These are phyloP conservation scores for Mastomys coucha DNA, from an alignment of 2,113 vertebrate genomes.

Conservation along the genomic window DNA sequence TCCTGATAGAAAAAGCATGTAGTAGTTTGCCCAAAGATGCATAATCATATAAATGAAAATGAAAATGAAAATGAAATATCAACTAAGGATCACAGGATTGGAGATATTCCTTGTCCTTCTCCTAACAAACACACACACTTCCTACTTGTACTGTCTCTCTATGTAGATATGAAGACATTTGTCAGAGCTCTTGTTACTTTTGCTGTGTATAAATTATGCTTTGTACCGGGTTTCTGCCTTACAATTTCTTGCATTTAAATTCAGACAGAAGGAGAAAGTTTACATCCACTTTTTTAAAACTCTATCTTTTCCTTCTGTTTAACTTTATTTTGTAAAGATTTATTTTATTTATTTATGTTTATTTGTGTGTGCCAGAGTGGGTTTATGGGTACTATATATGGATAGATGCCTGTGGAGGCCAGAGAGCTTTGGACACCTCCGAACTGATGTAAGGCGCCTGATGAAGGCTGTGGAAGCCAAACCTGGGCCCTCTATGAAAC, in stretches of 20 bases:
- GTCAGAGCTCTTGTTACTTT: constrained; percentile 76
- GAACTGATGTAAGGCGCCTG: neutral
- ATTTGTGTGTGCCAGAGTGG: neutral
- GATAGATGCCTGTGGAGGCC: neutral
- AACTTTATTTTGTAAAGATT: neutral
- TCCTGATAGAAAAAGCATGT: constrained; percentile 78
- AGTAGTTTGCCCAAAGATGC: constrained; percentile 80
- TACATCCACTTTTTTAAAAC: constrained; percentile 50
- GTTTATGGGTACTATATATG: neutral
- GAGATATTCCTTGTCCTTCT: constrained; percentile 18
- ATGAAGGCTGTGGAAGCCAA: too few relatives aligned
- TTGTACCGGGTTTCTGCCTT: constrained; percentile 59
- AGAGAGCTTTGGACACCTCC: neutral
- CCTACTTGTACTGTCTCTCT: constrained; percentile 69
- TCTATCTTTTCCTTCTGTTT: neutral
- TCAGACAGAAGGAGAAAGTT: constrained; percentile 50
- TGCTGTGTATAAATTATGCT: constrained; percentile 67
- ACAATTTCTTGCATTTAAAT: constrained; percentile 69
- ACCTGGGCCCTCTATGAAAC: neutral
- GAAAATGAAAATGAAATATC: constrained; percentile 71
- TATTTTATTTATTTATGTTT: neutral
- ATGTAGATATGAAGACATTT: constrained; percentile 75
- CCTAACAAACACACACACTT: neutral
- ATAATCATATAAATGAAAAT: constrained; percentile 83
- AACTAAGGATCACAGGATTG: constrained; percentile 79